Conservation (phyloP, 2,797 vertebrate species). For the Galagoides demidoff region DNA sequence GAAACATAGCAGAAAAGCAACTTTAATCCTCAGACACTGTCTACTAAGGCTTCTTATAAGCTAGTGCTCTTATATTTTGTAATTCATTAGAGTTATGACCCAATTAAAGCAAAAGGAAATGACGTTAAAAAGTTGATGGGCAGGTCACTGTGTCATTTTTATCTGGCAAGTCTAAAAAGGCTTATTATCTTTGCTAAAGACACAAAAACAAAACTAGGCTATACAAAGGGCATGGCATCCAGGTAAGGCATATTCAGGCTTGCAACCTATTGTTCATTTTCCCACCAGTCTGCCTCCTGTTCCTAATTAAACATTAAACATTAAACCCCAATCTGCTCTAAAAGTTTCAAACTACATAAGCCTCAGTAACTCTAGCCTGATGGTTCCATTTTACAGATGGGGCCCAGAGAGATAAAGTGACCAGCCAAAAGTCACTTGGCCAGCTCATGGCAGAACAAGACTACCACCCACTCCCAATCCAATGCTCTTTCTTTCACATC, state of each 20-base stretch:
- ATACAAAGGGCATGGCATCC: neutral
- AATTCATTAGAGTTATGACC: slow-evolving; percentile 40
- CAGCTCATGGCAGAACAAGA: slow-evolving; percentile 40
- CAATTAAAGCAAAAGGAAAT: neutral
- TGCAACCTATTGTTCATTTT: neutral
- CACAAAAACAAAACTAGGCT: neutral
- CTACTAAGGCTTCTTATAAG: slow-evolving; percentile 65
- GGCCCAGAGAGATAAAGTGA: slow-evolving; percentile 5
- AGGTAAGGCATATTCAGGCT: neutral
- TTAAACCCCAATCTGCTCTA: neutral
- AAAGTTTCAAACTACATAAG: slow-evolving; percentile 1
- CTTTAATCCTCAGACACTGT: slow-evolving; percentile 81
- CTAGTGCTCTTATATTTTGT: neutral
- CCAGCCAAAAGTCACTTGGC: neutral
- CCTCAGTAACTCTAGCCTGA: neutral
- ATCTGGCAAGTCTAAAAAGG: neutral
- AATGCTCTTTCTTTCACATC: slow-evolving; percentile 56
- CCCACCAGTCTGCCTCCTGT: neutral
- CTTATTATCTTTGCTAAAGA: slow-evolving; percentile 30
- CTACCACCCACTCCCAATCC: slow-evolving; percentile 30
- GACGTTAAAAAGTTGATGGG: neutral
- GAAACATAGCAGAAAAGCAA: slow-evolving; percentile 89
- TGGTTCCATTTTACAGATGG: slow-evolving; percentile 2
- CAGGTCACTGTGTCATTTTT: neutral
- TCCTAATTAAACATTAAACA: neutral